Base-by-base conservation (phyloP, 2,797 vertebrate genomes). In the Xerus rutilus region DNA sequence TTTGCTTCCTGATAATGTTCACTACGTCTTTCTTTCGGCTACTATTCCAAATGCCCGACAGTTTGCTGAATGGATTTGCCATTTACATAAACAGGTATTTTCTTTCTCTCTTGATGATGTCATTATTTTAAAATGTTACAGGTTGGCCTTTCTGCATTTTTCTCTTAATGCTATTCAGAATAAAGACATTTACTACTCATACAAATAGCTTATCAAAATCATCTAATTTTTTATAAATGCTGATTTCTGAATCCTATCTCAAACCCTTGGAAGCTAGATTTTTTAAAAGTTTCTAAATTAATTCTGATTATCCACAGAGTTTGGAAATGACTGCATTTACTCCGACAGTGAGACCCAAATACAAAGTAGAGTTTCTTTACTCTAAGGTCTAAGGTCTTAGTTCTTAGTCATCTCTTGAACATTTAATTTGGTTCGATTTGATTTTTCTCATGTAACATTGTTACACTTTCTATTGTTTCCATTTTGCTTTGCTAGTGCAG, bases 41-140 rank as follows among this genome's bases (percentile, higher is more conserved):
- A 99, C 99, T 95, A 99, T 99, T 97, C 99, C 99, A 84, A 99
- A 99, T 65, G 99, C 99, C 23, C 99, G 99, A 64, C 99, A 99
- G 98, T 99, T 99, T 98, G 99, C 99, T 2, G 99, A 99, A 97
- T 99, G 99, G 99, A 99, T 99, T 97, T 99, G 99, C 96, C 99
- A 99, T 96, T 98, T 99, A 89, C 99, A 99, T 97, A 99, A 99
- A 95, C 99, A 99, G 99, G 99, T 99, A 95, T 79, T 89, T 91
- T 73, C 7, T 94, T 91, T 92, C 3, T 78, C 6, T 28, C 14
- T 28, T 67, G 23, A 28, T 78, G 5, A 93, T 54, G 76, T 92
- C 9, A 64, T 0, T 92, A 12, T 35, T 86, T 49, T 4, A 81
- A 59, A 89, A 85, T 62, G 14, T 93, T 82, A 8, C 0, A 59